phyloP scores from a whole-genome alignment of 2,797 vertebrate genomes.

The Varecia variegata region DNA sequence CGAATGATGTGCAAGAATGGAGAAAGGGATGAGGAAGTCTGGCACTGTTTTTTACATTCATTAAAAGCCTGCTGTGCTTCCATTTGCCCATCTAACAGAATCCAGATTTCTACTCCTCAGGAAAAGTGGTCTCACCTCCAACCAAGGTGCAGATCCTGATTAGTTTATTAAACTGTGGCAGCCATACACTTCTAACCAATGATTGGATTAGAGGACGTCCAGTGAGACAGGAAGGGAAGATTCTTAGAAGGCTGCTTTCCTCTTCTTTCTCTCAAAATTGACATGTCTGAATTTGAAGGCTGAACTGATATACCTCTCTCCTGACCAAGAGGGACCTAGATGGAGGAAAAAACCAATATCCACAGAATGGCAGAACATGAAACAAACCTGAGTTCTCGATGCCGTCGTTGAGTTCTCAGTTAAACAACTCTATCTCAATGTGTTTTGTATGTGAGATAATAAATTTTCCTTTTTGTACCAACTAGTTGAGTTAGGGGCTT shows the following conservation, averaged over 20 bases:
- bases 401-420: neutral
- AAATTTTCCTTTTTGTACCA: neutral
- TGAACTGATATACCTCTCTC: neutral
- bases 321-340: neutral
- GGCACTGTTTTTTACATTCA: neutral
- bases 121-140: neutral
- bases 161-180: neutral
- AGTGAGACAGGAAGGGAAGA: neutral
- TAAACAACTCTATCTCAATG: neutral
- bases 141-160: neutral
- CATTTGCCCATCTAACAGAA: neutral
- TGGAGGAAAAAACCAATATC: accelerated
- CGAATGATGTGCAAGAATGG: neutral
- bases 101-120: neutral
- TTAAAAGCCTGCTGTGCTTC: neutral
- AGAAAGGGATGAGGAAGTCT: neutral
- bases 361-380: neutral
- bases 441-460: neutral
- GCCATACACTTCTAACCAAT: neutral
- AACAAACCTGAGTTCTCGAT: neutral
- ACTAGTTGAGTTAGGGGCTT: neutral
- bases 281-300: neutral
- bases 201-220: neutral
- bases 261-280: neutral
- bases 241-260: neutral